Base-by-base conservation (phyloP, 2,888 invertebrate genomes). In the Latrodectus hesperus region DNA sequence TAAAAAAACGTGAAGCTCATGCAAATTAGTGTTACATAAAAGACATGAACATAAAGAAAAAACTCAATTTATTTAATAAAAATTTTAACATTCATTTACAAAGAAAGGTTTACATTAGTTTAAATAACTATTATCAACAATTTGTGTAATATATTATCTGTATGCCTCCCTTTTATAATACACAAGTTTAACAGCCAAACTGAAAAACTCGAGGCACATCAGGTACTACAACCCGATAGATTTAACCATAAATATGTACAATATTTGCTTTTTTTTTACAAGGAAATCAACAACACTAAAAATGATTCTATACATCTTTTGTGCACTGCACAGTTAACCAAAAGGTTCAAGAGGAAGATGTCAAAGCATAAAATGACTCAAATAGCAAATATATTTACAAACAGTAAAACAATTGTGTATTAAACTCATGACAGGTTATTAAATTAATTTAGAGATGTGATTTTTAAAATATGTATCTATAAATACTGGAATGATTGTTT, bases 111-210 rank as follows among this genome's bases (percentile, higher is more conserved):
- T 78, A 84, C 78, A 84, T 84, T 73, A 84, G 78, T 84, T 84
- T 84, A 77, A 84, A 84, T 84, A 78, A 84, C 72, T 76, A 84
- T 65, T 71, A 78, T 78, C 73, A 84, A 84, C 84, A 84, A 73
- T 84, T 73, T 77, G 76, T 78, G 84, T 84, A 84, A 84, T 84
- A 84, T 84, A 84, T 84, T 84, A 78, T 84, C 65, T 73, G 73
- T 78, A 70, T 84, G 76, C 73, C 73, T 55, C 64, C 68, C 55
- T 71, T 71, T 80, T 78, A 73, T 78, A 79, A 85, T 79, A 80
- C 74, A 85, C 85, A 84, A 78, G 64, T 78, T 84, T 49, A 79
- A 64, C 85, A 85, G 79, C 70, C 75, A 74, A 38, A 79, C 74
- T 75, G 79, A 77, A 26, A 78, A 85, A 79, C 74, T 75, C 53